Percentiles rank a stretch among this genome's conserved stretches.
These are phyloP conservation scores for Actinostola sp. DNA, from an alignment of 92 coral and sea anemone species.

Conservation along the genomic window DNA sequence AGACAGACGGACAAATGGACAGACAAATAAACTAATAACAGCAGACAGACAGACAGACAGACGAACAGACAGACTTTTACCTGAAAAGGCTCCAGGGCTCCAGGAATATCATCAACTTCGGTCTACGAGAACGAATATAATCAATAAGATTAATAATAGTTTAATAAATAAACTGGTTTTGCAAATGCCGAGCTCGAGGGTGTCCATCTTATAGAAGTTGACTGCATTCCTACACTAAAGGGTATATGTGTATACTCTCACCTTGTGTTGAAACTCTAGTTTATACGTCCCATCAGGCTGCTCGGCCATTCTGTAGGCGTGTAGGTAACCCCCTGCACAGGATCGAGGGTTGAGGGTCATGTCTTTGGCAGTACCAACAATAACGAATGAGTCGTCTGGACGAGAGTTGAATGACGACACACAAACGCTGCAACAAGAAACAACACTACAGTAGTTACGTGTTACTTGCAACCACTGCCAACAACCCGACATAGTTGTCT, in stretches of 20 bases:
- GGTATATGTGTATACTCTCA: too few species aligned
- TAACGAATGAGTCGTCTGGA: slow-evolving; percentile 90
- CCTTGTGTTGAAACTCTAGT: slow-evolving; percentile 95
- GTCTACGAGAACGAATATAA: slow-evolving; percentile 50
- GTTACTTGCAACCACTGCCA: too few species aligned
- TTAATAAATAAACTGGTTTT: too few species aligned
- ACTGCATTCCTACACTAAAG: too few species aligned
- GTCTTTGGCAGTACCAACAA: slow-evolving; percentile 95
- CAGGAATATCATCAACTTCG: slow-evolving; percentile 95
- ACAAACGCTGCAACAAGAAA: slow-evolving; percentile 69
- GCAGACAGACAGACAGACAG: background rate
- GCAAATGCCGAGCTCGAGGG: too few species aligned
- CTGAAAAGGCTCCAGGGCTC: slow-evolving; percentile 93
- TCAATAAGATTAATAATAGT: background rate
- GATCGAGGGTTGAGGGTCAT: slow-evolving; percentile 96
- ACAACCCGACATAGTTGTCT: too few species aligned
- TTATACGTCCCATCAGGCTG: slow-evolving; percentile 85
- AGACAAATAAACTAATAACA: background rate
- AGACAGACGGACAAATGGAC: background rate
- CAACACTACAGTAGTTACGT: too few species aligned
- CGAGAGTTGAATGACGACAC: slow-evolving; percentile 84
- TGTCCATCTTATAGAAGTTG: too few species aligned
- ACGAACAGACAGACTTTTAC: slow-evolving; percentile 35
- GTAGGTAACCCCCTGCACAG: slow-evolving; percentile 87
- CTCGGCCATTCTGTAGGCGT: slow-evolving; percentile 74